Percentiles rank a stretch among this genome's conserved stretches.
Evolutionary conservation across 2,888 invertebrate species (phyloP).

Genomic region (Druceiella hillmani): DNA sequence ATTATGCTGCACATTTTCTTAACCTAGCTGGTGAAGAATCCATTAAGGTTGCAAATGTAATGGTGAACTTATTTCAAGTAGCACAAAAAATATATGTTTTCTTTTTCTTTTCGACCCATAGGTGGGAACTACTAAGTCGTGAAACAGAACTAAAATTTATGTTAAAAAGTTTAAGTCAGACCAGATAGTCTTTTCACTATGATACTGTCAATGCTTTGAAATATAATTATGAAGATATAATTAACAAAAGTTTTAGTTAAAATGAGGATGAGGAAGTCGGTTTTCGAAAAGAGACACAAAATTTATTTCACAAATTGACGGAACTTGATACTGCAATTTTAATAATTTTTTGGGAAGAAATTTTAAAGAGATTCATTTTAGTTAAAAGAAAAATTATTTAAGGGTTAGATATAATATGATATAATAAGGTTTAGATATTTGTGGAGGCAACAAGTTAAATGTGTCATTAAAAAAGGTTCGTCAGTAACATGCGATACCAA

Average conservation of each 20-base stretch:
- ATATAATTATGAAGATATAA: slow-evolving; percentile 11
- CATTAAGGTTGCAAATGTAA: slow-evolving; percentile 8
- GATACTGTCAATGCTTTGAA: slow-evolving; percentile 19
- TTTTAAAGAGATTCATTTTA: slow-evolving; percentile 11
- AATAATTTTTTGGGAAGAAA: slow-evolving; percentile 8
- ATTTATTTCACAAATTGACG: slow-evolving; percentile 20
- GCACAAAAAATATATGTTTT: slow-evolving; percentile 9
- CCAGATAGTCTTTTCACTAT: slow-evolving; percentile 12
- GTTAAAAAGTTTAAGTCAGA: slow-evolving; percentile 19
- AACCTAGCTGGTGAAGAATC: slow-evolving; percentile 12
- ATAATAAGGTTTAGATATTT: slow-evolving; percentile 17
- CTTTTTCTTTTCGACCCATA: slow-evolving; percentile 8
- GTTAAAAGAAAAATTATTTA: slow-evolving; percentile 20
- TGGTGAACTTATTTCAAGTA: slow-evolving; percentile 2
- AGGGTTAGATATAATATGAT: too few relatives aligned
- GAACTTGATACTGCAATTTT: slow-evolving; percentile 15
- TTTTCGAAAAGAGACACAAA: slow-evolving; percentile 19
- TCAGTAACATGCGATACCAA: slow-evolving; percentile 16
- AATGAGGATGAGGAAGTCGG: slow-evolving; percentile 18
- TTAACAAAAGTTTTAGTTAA: slow-evolving; percentile 10
- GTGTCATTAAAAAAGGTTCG: slow-evolving; percentile 13
- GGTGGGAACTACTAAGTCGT: slow-evolving; percentile 6
- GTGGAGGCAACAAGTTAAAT: slow-evolving; percentile 15
- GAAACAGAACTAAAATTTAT: slow-evolving; percentile 12
- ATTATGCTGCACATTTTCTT: slow-evolving; percentile 12